Evolutionary conservation across 2,797 vertebrate species (phyloP), one percentile per base, ranked within the genome.

Genomic region (Ptychadena robeensis): DNA sequence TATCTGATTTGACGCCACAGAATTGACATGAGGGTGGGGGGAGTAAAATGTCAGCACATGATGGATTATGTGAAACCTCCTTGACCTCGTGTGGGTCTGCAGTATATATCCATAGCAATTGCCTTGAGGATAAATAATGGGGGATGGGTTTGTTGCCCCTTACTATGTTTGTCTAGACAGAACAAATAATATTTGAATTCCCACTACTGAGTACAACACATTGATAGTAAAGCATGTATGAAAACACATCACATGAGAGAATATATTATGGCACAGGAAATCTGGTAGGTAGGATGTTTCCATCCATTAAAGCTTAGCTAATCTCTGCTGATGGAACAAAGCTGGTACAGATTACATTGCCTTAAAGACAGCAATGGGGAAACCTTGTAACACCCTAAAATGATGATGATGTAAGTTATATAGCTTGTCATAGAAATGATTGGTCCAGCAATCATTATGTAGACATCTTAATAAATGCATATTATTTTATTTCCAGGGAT

Each of bases 21-120:
- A 74, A 64, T 74, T 80, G 82, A 70, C 71, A 64, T 15, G 40
- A 25, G 82, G 64, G 31, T 37, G 71, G 64, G 71, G 65, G 48
- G 11, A 6, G 35, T 28, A 72, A 85, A 80, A 85, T 85, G 82
- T 80, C 77, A 80, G 65, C 15, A 44, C 37, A 37, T 85, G 82
- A 85, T 85, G 72, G 82, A 85, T 85, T 79, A 73, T 64, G 53
- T 73, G 35, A 74, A 85, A 80, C 82, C 82, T 85, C 66, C 82
- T 71, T 85, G 82, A 85, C 82, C 82, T 79, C 64, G 65, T 85
- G 77, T 85, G 77, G 72, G 37, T 71, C 78, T 85, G 82, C 72
- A 75, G 69, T 85, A 80, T 84, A 80, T 80, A 80, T 75, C 77
- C 37, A 31, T 67, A 83, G 72, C 65, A 38, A 27, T 40, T 80